These are phyloP conservation scores for Sarcophilus harrisii DNA, from an alignment of 2,797 vertebrate species.

Conservation along the genomic window DNA sequence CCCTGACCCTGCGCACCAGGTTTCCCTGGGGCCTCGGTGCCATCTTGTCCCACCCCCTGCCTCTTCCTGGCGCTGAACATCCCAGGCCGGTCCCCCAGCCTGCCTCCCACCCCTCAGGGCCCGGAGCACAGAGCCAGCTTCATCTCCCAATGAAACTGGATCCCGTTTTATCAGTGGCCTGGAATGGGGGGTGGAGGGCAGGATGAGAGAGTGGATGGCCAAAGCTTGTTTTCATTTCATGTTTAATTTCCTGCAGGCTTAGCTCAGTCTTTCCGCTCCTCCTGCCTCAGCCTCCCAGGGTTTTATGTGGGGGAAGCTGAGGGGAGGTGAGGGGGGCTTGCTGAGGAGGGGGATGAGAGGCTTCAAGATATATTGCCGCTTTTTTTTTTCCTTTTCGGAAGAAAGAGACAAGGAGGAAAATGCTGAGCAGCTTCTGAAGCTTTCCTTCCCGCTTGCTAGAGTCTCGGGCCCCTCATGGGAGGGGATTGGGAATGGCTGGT, in stretches of 20 bases:
- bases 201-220: constrained; percentile 90
- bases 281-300: constrained; percentile 88
- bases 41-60: background rate
- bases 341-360: constrained; percentile 63
- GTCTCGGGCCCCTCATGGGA: constrained; percentile 42
- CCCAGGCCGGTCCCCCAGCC: constrained; percentile 57
- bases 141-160: constrained; percentile 84
- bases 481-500: background rate
- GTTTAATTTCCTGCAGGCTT: constrained; percentile 98
- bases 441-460: constrained; percentile 73
- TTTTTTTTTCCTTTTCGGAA: constrained; percentile 32
- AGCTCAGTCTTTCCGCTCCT: constrained; percentile 90
- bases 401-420: background rate
- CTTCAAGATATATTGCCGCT: constrained; percentile 81
- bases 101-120: constrained; percentile 57
- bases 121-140: constrained; percentile 81
- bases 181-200: constrained; percentile 89
- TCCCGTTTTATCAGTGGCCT: constrained; percentile 87
- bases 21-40: background rate
- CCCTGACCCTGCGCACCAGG: background rate
- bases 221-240: constrained; percentile 96
- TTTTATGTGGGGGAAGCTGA: constrained; percentile 70
- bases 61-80: background rate
- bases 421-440: constrained; percentile 19
- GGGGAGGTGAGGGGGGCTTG: background rate